phyloP scores from a whole-genome alignment of 1,140 invertebrate genomes.

The Drosophila melanica region DNA sequence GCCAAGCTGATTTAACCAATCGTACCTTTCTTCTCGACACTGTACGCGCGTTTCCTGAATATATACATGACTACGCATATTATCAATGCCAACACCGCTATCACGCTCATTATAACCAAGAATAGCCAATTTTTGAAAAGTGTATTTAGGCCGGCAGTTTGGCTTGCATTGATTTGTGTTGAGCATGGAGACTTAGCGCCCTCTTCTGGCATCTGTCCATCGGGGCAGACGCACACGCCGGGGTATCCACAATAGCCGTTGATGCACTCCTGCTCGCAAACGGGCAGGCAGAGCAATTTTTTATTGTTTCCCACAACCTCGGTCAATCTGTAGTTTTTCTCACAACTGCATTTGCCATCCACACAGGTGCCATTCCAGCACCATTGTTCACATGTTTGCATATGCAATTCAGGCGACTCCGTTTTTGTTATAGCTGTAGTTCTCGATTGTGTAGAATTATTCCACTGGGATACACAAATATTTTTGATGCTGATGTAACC shows the following conservation, averaged over 20 bases:
- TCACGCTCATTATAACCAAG: slow-evolving; percentile 8
- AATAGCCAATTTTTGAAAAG: slow-evolving; percentile 25
- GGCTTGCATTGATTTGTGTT: background rate
- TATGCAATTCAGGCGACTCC: no score
- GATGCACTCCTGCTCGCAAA: slow-evolving; percentile 46
- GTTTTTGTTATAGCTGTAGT: background rate
- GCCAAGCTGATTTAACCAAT: background rate
- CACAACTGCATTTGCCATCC: slow-evolving; percentile 39
- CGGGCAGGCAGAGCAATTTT: slow-evolving; percentile 39
- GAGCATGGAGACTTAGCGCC: slow-evolving; percentile 24
- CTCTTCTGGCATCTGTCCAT: slow-evolving; percentile 20
- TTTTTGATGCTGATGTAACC: slow-evolving; percentile 6
- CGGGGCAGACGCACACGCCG: slow-evolving; percentile 41
- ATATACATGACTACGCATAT: slow-evolving; percentile 44
- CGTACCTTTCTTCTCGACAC: slow-evolving; percentile 51
- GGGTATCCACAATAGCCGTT: slow-evolving; percentile 52
- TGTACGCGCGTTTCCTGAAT: slow-evolving; percentile 37
- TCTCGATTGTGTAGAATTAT: background rate
- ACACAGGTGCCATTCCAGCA: slow-evolving; percentile 60
- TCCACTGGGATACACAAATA: slow-evolving; percentile 3
- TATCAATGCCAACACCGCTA: slow-evolving; percentile 28
- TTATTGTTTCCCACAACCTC: background rate
- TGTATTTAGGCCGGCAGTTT: background rate
- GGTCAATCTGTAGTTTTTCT: slow-evolving; percentile 31
- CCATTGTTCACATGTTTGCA: slow-evolving; percentile 2